These are phyloP conservation scores for Psophia crepitans DNA, from an alignment of 2,113 vertebrate genomes.

Conservation along the genomic window DNA sequence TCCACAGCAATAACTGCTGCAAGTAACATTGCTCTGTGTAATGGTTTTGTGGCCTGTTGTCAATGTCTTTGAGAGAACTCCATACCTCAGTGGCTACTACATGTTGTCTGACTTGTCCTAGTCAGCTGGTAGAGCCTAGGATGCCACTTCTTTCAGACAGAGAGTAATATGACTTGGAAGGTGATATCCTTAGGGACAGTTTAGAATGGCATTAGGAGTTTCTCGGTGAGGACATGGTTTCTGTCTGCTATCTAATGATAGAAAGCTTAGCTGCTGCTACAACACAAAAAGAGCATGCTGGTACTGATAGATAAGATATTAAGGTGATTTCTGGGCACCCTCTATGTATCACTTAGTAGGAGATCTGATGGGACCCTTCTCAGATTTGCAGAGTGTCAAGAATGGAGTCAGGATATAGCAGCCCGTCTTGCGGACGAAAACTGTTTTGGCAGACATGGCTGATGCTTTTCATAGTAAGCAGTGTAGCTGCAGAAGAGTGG, in stretches of 20 bases:
- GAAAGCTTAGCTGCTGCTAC: neutral
- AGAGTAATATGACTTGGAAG: neutral
- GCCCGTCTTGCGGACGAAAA: too few species aligned
- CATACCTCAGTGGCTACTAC: neutral
- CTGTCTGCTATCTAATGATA: neutral
- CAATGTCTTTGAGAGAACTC: neutral
- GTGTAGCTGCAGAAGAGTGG: neutral
- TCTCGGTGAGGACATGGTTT: neutral
- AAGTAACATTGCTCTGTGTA: neutral
- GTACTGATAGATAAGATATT: neutral
- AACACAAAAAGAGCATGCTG: neutral
- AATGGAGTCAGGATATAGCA: neutral
- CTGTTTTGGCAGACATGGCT: neutral
- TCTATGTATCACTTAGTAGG: neutral
- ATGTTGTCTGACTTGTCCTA: neutral
- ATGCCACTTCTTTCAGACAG: neutral
- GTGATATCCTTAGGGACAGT: neutral
- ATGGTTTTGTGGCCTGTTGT: neutral
- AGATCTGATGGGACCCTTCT: neutral
- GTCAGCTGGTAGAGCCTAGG: neutral
- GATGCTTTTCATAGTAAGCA: neutral
- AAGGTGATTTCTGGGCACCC: neutral
- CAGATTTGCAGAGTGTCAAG: too few species aligned
- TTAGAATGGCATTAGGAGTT: neutral
- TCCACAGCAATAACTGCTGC: neutral